Conservation (phyloP, 92 coral and sea anemone species). For the Porites rus region DNA sequence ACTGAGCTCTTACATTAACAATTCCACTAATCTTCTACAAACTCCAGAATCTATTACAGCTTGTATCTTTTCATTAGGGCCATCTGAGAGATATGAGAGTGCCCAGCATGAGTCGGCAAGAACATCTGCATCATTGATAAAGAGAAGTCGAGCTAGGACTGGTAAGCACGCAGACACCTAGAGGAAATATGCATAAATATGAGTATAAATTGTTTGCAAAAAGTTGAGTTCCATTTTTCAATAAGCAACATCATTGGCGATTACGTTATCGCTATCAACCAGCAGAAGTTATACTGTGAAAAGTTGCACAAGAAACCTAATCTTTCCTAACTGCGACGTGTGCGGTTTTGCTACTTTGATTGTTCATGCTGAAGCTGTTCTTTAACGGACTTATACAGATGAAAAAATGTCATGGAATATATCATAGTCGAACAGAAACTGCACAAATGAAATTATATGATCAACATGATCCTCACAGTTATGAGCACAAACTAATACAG, state of each 20-base stretch:
- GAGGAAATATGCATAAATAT: neutral
- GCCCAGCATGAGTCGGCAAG: slow-evolving; percentile 99
- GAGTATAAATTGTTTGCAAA: neutral
- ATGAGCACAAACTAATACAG: too few relatives aligned
- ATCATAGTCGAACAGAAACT: too few relatives aligned
- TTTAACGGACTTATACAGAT: too few relatives aligned
- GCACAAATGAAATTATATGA: too few relatives aligned
- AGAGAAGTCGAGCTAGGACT: slow-evolving; percentile 86
- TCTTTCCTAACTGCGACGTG: too few relatives aligned
- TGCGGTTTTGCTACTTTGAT: too few relatives aligned
- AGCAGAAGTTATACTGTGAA: too few relatives aligned
- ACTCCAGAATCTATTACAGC: slow-evolving; percentile 99
- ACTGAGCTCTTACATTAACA: slow-evolving; percentile 75
- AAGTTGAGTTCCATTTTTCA: too few relatives aligned
- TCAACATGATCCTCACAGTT: too few relatives aligned
- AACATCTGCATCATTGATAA: slow-evolving; percentile 90
- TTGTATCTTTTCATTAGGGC: slow-evolving; percentile 98
- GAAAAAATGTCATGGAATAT: too few relatives aligned
- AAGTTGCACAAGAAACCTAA: too few relatives aligned
- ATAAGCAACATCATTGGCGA: neutral
- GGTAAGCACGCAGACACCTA: slow-evolving; percentile 97
- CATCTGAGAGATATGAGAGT: slow-evolving; percentile 95
- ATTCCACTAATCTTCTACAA: slow-evolving; percentile 95
- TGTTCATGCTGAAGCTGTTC: too few relatives aligned
- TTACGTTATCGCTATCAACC: neutral